Conservation (phyloP, 2,888 invertebrate species). For the Cheilosia soror region DNA sequence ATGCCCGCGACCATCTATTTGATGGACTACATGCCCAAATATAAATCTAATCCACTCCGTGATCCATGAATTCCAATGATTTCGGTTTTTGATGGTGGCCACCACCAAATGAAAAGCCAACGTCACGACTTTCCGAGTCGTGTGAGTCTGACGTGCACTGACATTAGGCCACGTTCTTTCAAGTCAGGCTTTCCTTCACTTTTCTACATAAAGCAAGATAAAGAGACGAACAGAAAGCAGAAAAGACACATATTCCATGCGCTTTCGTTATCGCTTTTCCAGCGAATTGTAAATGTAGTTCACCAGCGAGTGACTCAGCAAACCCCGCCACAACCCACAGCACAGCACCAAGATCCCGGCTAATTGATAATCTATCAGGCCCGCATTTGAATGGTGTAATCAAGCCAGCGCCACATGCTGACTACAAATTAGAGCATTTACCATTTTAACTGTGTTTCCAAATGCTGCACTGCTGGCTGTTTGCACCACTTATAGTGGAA, state of each 20-base stretch:
- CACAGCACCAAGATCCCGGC: conserved; percentile 48
- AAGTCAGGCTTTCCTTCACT: conserved; percentile 1
- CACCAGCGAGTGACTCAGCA: conserved; percentile 59
- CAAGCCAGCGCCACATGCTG: conserved; percentile 72
- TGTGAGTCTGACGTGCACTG: conserved; percentile 72
- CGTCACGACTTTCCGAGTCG: conserved; percentile 72
- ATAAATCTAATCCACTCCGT: conserved; percentile 72
- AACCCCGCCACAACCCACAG: conserved; percentile 5
- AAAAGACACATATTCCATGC: conserved; percentile 25
- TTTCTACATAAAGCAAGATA: conserved; percentile 8
- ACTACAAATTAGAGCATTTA: conserved; percentile 72
- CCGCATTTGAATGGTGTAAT: conserved; percentile 73
- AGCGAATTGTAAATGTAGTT: conserved; percentile 56
- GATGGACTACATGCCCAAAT: conserved; percentile 75
- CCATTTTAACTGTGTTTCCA: conserved; percentile 49
- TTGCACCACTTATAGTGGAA: conserved; percentile 47
- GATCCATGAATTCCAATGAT: conserved; percentile 71
- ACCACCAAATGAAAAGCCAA: conserved; percentile 44
- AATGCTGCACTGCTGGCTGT: conserved; percentile 39
- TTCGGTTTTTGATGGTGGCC: conserved; percentile 24
- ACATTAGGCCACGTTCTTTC: conserved; percentile 61
- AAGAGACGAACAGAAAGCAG: conserved; percentile 17
- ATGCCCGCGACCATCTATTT: conserved; percentile 68
- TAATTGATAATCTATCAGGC: conserved; percentile 74
- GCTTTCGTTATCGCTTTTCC: conserved; percentile 70